These are phyloP conservation scores for Leucophora obtusa DNA, from an alignment of 2,888 invertebrate species.

Conservation along the genomic window DNA sequence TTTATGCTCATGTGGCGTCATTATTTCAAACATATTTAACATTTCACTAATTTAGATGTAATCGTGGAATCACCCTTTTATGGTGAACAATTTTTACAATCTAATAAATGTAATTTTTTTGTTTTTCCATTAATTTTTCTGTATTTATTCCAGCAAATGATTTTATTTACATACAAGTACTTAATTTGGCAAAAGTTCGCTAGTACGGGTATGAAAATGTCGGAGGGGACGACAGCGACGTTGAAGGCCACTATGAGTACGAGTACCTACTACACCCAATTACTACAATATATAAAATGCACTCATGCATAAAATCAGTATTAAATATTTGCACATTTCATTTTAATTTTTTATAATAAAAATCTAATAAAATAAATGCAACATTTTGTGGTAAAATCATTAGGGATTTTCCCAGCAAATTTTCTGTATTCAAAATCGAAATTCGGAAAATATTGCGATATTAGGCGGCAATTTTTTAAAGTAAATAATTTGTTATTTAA, in stretches of 20 bases:
- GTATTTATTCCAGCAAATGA: not conserved
- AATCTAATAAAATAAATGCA: conserved; percentile 52
- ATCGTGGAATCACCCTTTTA: conserved; percentile 47
- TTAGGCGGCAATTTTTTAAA: no score
- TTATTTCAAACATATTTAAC: not conserved
- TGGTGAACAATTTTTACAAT: conserved; percentile 48
- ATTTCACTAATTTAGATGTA: conserved; percentile 4
- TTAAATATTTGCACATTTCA: conserved; percentile 37
- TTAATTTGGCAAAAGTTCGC: conserved; percentile 10
- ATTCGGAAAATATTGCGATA: no score
- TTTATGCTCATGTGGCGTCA: not conserved
- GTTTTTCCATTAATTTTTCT: not conserved
- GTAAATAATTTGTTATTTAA: no score
- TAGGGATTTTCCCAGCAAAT: no score
- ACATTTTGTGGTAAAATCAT: not conserved
- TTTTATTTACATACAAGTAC: not conserved
- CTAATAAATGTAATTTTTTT: conserved; percentile 52
- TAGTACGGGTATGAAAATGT: not conserved
- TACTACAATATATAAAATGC: conserved; percentile 12
- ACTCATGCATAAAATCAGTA: conserved; percentile 59
- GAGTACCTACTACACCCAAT: conserved; percentile 50
- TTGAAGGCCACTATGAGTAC: not conserved
- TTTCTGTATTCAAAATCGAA: no score
- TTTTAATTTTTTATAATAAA: conserved; percentile 21
- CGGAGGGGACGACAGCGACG: not conserved